phyloP scores from a whole-genome alignment of 2,888 invertebrate species.

The Seira ritae region DNA sequence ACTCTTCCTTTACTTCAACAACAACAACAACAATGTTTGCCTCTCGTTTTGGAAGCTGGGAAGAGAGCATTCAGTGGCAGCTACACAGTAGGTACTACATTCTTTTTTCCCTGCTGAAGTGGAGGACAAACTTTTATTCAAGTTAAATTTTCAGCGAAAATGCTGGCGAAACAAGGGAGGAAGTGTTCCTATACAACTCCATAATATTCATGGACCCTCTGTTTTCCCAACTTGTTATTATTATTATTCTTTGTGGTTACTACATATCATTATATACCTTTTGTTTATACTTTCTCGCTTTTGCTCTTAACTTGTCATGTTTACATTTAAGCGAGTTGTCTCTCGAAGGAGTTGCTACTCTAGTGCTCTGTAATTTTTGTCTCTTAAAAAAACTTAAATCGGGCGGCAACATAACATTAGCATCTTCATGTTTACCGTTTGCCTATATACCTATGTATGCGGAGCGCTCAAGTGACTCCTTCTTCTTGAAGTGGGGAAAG shows the following conservation, averaged over 20 bases:
- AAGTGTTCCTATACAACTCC: background rate
- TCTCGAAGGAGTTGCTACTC: slow-evolving; percentile 32
- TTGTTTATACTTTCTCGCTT: background rate
- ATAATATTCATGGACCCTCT: background rate
- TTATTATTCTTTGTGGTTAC: slow-evolving; percentile 14
- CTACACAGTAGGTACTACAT: slow-evolving; percentile 5
- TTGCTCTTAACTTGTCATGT: slow-evolving; percentile 23
- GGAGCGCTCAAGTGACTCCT: too few species aligned
- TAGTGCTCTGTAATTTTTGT: slow-evolving; percentile 2
- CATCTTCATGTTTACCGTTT: too few species aligned
- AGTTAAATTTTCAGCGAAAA: background rate
- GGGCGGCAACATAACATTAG: too few species aligned
- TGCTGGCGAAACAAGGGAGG: too few species aligned
- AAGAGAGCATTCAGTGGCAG: too few species aligned
- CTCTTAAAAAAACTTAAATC: background rate
- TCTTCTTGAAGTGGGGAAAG: too few species aligned
- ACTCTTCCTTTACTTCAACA: background rate
- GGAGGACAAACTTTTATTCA: background rate
- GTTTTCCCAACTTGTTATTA: background rate
- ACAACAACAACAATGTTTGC: too few species aligned
- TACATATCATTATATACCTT: slow-evolving; percentile 19
- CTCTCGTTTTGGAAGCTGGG: background rate
- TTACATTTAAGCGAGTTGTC: slow-evolving; percentile 9
- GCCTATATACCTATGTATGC: background rate
- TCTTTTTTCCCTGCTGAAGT: background rate